Conservation (phyloP, 1,140 invertebrate species). For the Aporrectodea caliginosa region DNA sequence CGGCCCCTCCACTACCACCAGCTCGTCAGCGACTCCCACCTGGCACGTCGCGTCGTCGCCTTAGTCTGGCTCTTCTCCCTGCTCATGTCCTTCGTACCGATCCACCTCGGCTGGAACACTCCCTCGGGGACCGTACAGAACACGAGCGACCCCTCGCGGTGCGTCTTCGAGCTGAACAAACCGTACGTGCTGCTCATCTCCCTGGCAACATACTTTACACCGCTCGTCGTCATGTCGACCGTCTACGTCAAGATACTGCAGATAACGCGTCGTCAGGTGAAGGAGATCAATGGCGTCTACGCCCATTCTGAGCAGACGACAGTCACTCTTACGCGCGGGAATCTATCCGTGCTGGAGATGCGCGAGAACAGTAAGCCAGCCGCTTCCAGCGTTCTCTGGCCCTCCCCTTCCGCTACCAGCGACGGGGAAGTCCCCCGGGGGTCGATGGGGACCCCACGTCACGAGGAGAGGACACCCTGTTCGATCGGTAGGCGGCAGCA, state of each 20-base stretch:
- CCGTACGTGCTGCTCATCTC: conserved; percentile 26
- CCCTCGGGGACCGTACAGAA: conserved; percentile 6
- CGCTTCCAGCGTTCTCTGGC: background rate
- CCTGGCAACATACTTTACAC: conserved; percentile 35
- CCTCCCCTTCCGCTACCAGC: background rate
- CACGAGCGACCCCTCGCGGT: background rate
- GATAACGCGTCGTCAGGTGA: conserved; percentile 42
- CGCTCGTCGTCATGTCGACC: conserved; percentile 46
- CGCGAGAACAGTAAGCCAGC: background rate
- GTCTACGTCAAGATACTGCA: conserved; percentile 48
- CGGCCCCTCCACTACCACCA: conserved; percentile 22
- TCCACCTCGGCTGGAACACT: conserved; percentile 1
- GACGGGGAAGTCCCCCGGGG: background rate
- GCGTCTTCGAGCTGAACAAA: conserved; percentile 27
- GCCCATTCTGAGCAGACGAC: background rate
- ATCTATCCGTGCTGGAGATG: background rate
- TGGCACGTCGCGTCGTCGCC: conserved; percentile 11
- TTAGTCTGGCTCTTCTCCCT: conserved; percentile 1
- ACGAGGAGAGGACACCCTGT: background rate
- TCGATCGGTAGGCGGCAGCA: background rate
- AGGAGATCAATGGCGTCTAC: conserved; percentile 21
- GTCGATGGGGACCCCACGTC: background rate
- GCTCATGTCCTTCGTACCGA: conserved; percentile 3
- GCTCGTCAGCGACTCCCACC: background rate
- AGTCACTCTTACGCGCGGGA: background rate